Evolutionary conservation across 1,140 invertebrate species (phyloP).

Genomic region (Drosophila malerkotliana): DNA sequence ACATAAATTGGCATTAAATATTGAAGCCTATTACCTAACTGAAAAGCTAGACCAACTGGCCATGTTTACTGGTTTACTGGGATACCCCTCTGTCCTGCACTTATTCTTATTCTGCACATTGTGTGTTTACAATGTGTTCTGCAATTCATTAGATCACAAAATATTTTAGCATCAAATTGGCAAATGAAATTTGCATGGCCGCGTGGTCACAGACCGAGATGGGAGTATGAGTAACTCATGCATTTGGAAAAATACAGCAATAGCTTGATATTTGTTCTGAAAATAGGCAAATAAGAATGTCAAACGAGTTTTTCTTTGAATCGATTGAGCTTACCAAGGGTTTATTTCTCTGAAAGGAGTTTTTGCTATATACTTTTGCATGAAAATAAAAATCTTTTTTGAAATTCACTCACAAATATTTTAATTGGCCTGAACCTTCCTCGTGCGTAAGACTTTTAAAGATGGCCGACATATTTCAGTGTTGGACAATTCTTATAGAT

Average conservation of each 20-base stretch:
- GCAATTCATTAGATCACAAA: constrained; percentile 67
- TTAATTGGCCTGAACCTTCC: too few relatives aligned
- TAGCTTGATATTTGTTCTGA: background rate
- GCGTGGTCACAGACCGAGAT: background rate
- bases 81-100: constrained; percentile 1
- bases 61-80: constrained; percentile 29
- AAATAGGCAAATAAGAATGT: background rate
- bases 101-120: constrained; percentile 1
- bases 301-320: background rate
- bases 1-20: constrained; percentile 80
- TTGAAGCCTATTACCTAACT: constrained; percentile 68
- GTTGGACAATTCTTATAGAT: too few relatives aligned
- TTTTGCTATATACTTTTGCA: too few relatives aligned
- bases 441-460: too few relatives aligned
- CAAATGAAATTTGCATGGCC: constrained; percentile 59
- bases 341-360: too few relatives aligned
- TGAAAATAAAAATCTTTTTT: too few relatives aligned
- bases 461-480: too few relatives aligned
- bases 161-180: constrained; percentile 74
- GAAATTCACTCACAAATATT: too few relatives aligned
- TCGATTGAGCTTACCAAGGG: background rate
- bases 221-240: background rate
- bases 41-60: constrained; percentile 55
- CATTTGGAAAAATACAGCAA: background rate
- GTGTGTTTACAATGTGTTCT: constrained; percentile 47